Evolutionary conservation across 2,797 vertebrate genomes (phyloP).

Genomic region (Lepus townsendii): DNA sequence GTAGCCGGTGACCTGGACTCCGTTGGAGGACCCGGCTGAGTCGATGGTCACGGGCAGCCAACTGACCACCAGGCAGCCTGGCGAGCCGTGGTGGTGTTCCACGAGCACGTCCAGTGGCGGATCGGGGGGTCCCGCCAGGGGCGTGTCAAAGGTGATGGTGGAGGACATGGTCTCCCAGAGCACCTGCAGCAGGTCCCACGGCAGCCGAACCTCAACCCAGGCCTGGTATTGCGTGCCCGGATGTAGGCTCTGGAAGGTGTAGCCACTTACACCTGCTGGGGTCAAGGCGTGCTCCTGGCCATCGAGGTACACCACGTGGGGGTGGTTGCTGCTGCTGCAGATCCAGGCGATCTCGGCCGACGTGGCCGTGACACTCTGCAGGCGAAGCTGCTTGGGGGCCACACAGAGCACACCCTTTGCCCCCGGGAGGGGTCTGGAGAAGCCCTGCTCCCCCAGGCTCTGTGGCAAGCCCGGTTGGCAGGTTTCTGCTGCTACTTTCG

Average conservation of each 20-base stretch:
- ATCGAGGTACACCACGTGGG: slow-evolving; percentile 91
- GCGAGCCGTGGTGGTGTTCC: slow-evolving; percentile 91
- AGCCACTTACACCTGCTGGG: slow-evolving; percentile 91
- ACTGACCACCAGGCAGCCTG: slow-evolving; percentile 92
- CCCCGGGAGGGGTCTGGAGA: slow-evolving; percentile 89
- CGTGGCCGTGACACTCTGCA: slow-evolving; percentile 90
- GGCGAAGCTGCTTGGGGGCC: slow-evolving; percentile 89
- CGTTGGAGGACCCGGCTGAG: slow-evolving; percentile 94
- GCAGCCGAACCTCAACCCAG: slow-evolving; percentile 91
- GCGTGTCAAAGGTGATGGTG: slow-evolving; percentile 90
- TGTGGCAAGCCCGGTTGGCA: slow-evolving; percentile 89
- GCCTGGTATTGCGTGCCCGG: slow-evolving; percentile 91
- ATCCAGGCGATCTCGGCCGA: slow-evolving; percentile 92
- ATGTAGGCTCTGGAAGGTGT: slow-evolving; percentile 91
- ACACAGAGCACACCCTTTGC: slow-evolving; percentile 88
- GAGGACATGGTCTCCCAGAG: slow-evolving; percentile 89
- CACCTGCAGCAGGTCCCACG: slow-evolving; percentile 89
- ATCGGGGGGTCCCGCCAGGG: slow-evolving; percentile 92
- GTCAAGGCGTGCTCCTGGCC: slow-evolving; percentile 89
- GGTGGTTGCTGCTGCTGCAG: slow-evolving; percentile 92
- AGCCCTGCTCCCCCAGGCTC: slow-evolving; percentile 88
- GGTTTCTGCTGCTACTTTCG: slow-evolving; percentile 90
- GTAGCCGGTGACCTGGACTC: slow-evolving; percentile 95
- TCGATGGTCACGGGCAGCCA: slow-evolving; percentile 97
- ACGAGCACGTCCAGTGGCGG: slow-evolving; percentile 95